Evolutionary conservation across 2,113 vertebrate species (phyloP).

Genomic region (Hydrochoerus hydrochaeris): DNA sequence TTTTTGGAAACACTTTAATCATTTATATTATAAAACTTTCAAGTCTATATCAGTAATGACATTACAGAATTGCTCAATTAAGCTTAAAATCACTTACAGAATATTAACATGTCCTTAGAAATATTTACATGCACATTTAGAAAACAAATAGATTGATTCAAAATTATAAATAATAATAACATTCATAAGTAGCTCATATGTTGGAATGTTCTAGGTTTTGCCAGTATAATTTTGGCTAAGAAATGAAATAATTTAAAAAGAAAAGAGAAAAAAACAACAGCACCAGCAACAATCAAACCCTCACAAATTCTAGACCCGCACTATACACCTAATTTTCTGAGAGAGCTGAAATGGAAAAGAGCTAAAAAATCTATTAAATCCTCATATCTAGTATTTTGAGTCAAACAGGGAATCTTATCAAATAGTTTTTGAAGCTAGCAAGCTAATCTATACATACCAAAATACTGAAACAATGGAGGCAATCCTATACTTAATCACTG

Average conservation of each 20-base stretch:
- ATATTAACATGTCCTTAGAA: conserved; percentile 19
- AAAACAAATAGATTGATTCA: conserved; percentile 27
- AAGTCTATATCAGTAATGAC: conserved; percentile 53
- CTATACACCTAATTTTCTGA: conserved; percentile 37
- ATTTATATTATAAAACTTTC: conserved; percentile 36
- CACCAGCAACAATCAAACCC: background rate
- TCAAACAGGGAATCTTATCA: background rate
- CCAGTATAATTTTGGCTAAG: background rate
- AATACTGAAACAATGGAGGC: conserved; percentile 3
- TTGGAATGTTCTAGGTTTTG: background rate
- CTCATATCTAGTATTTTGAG: conserved; percentile 27
- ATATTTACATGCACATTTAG: background rate
- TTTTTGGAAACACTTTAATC: background rate
- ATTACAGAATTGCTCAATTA: conserved; percentile 28
- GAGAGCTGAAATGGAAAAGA: background rate
- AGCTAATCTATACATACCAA: conserved; percentile 33
- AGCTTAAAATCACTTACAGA: conserved; percentile 47
- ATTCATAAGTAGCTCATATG: conserved; percentile 14
- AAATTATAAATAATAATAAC: conserved; percentile 29
- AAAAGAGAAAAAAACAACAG: background rate
- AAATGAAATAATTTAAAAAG: background rate
- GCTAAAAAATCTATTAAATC: background rate
- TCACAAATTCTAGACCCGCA: conserved; percentile 18
- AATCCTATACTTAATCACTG: conserved; percentile 14
- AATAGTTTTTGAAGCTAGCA: conserved; percentile 11